Evolutionary conservation across 2,888 invertebrate species (phyloP).

Genomic region (Morpho helenor): DNA sequence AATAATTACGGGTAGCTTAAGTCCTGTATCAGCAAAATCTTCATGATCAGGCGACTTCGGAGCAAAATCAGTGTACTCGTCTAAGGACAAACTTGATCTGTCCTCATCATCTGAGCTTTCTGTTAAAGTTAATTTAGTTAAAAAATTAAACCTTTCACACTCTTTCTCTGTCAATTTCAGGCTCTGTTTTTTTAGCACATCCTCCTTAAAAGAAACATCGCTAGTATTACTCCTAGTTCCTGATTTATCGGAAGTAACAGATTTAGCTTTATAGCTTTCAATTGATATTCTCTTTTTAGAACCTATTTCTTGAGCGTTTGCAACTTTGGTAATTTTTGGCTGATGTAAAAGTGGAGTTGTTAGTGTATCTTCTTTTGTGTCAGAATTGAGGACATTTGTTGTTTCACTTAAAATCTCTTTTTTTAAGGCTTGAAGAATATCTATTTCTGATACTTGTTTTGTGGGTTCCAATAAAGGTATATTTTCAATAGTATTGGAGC

Average conservation of each 20-base stretch:
- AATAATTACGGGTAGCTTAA: slow-evolving; percentile 57
- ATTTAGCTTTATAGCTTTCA: slow-evolving; percentile 69
- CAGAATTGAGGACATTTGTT: slow-evolving; percentile 44
- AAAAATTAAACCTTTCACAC: slow-evolving; percentile 66
- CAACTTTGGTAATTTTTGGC: slow-evolving; percentile 64
- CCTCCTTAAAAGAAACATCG: slow-evolving; percentile 36
- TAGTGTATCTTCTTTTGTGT: slow-evolving; percentile 21
- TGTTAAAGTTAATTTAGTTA: slow-evolving; percentile 44
- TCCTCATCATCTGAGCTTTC: slow-evolving; percentile 54
- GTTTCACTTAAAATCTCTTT: slow-evolving; percentile 67
- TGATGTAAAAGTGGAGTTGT: slow-evolving; percentile 60
- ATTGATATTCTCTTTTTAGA: slow-evolving; percentile 69
- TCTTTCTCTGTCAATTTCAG: slow-evolving; percentile 71
- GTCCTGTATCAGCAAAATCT: slow-evolving; percentile 34
- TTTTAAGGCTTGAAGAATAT: slow-evolving; percentile 69
- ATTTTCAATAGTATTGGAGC: slow-evolving; percentile 3
- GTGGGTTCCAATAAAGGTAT: slow-evolving; percentile 23
- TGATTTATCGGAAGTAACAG: slow-evolving; percentile 30
- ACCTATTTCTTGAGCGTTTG: slow-evolving; percentile 48
- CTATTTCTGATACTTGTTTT: slow-evolving; percentile 60
- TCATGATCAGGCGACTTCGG: slow-evolving; percentile 66
- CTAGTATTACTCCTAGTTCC: slow-evolving; percentile 33
- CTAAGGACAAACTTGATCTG: slow-evolving; percentile 29
- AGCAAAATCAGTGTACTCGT: slow-evolving; percentile 50
- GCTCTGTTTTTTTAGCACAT: slow-evolving; percentile 53